phyloP scores from a whole-genome alignment of 1,140 invertebrate species.

The Spodoptera frugiperda region DNA sequence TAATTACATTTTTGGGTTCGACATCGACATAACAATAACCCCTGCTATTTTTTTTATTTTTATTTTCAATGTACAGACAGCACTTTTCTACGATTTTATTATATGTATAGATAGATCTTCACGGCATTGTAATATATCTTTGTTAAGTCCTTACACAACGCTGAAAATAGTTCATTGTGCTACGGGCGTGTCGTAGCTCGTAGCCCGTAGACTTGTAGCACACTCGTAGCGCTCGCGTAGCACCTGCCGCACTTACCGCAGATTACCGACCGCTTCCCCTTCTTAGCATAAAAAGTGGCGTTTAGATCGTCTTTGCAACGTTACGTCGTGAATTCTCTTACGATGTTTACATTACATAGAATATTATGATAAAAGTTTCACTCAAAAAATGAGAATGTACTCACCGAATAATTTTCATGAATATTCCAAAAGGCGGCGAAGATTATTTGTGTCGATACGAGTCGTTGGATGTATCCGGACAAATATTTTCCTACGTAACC shows the following conservation, averaged over 20 bases:
- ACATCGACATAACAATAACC: too few species aligned
- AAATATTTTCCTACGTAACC: constrained; percentile 54
- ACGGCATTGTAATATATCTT: background rate
- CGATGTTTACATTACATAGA: constrained; percentile 17
- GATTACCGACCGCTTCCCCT: constrained; percentile 56
- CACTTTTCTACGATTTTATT: too few species aligned
- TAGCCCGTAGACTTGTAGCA: constrained; percentile 53
- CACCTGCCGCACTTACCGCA: constrained; percentile 63
- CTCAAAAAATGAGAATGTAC: background rate
- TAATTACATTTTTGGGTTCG: too few species aligned
- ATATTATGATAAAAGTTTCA: constrained; percentile 17
- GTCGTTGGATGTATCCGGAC: constrained; percentile 31
- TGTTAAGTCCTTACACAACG: background rate
- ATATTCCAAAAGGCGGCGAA: background rate
- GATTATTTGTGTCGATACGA: constrained; percentile 18
- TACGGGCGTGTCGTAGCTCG: constrained; percentile 39
- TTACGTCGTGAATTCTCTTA: constrained; percentile 25
- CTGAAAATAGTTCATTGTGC: constrained; percentile 23
- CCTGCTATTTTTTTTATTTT: too few species aligned
- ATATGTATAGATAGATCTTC: too few species aligned
- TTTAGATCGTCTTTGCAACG: constrained; percentile 41
- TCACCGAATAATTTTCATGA: background rate
- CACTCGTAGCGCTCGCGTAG: constrained; percentile 59
- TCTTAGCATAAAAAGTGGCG: constrained; percentile 58
- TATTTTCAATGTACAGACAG: too few species aligned